A percentile compares a stretch with the other conserved stretches of the same genome.
These are phyloP conservation scores for Sebastes elongatus DNA, from an alignment of 2,797 vertebrate species.

Conservation along the genomic window DNA sequence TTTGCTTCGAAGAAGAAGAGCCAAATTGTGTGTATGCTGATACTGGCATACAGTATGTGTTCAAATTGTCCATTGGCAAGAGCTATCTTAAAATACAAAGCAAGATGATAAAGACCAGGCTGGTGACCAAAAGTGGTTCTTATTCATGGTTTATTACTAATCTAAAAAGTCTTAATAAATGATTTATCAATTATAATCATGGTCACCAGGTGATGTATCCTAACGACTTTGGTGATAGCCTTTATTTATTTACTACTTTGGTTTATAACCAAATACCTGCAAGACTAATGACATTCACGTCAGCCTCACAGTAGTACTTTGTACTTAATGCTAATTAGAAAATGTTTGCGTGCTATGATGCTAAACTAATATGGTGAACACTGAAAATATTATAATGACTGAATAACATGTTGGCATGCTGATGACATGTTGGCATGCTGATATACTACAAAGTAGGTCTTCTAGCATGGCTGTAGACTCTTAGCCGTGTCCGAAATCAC, in stretches of 20 bases:
- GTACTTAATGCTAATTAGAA: neutral
- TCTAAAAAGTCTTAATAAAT: no score
- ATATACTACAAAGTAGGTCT: rapidly evolving
- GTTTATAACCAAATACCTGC: neutral
- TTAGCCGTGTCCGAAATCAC: neutral
- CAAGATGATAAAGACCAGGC: neutral
- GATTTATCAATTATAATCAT: neutral
- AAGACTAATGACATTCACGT: neutral
- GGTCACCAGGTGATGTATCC: neutral
- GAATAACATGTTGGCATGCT: neutral
- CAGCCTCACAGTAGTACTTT: neutral
- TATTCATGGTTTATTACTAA: neutral
- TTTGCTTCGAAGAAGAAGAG: neutral
- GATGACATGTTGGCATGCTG: neutral
- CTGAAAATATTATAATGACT: neutral
- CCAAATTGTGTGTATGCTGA: neutral
- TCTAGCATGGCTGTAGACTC: neutral
- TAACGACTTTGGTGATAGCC: neutral
- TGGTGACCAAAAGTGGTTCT: neutral
- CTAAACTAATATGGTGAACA: neutral
- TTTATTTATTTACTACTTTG: neutral
- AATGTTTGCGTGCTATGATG: neutral
- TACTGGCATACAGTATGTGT: neutral
- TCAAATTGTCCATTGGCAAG: neutral
- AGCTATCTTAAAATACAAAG: neutral